These are phyloP conservation scores for Leptinotarsa juncta DNA, from an alignment of 2,888 invertebrate species.

Conservation along the genomic window DNA sequence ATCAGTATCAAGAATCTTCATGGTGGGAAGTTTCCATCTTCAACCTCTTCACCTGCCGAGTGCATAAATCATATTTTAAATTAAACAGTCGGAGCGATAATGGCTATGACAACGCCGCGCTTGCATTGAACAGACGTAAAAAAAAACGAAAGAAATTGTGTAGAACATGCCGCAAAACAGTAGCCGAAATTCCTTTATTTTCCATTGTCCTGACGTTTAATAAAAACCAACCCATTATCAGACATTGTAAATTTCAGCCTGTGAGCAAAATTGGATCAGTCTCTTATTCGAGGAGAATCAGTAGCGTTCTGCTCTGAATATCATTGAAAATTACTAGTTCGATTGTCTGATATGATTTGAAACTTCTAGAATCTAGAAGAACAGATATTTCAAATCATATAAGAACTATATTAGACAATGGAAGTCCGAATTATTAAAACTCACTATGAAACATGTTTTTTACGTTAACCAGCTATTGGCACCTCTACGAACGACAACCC, in stretches of 20 bases:
- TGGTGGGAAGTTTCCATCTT: background rate
- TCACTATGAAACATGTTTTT: too few relatives aligned
- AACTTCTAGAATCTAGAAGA: too few relatives aligned
- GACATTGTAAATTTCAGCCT: slow-evolving; percentile 1
- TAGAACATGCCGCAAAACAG: slow-evolving; percentile 13
- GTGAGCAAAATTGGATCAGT: slow-evolving; percentile 6
- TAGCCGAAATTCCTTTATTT: slow-evolving; percentile 13
- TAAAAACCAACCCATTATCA: slow-evolving; percentile 8
- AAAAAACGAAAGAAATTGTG: background rate
- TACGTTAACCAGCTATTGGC: too few relatives aligned
- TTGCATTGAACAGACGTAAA: background rate
- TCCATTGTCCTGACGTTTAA: slow-evolving; percentile 4
- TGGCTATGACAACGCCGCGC: slow-evolving; percentile 6
- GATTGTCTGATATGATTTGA: too few relatives aligned
- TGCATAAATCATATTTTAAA: slow-evolving; percentile 13
- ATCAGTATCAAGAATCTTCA: background rate
- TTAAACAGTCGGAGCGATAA: slow-evolving; percentile 14
- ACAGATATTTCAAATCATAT: too few relatives aligned
- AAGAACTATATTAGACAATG: too few relatives aligned
- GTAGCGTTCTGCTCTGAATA: background rate
- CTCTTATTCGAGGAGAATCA: background rate
- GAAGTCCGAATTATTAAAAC: too few relatives aligned
- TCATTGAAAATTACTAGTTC: too few relatives aligned
- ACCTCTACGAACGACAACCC: too few relatives aligned
- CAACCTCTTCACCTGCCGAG: slow-evolving; percentile 3